phyloP scores from a whole-genome alignment of 2,113 vertebrate genomes.

The Pterocles burchelli region DNA sequence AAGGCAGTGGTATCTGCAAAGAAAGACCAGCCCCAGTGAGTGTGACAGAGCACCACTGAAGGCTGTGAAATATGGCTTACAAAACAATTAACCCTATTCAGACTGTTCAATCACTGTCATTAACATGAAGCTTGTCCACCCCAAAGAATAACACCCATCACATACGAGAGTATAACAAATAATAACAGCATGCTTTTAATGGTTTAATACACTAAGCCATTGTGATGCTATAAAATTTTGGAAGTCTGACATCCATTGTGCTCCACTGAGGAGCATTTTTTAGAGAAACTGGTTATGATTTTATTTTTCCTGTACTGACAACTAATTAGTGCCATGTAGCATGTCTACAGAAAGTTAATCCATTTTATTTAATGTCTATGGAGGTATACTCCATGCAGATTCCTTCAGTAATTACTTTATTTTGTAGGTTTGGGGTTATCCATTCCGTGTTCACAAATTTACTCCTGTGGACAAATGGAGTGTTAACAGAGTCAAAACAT shows the following conservation, averaged over 20 bases:
- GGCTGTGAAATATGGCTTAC: not conserved
- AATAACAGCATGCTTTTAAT: not conserved
- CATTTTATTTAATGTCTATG: not conserved
- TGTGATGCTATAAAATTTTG: not conserved
- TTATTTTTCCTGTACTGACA: not conserved
- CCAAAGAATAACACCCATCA: not conserved
- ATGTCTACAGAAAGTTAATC: not conserved
- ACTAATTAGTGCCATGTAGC: not conserved
- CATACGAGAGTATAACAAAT: not conserved
- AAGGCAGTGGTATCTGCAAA: not conserved
- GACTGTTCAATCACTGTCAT: not conserved
- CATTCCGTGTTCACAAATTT: conserved; percentile 97
- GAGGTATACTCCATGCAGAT: not conserved
- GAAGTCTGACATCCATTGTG: not conserved
- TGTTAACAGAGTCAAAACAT: conserved; percentile 93
- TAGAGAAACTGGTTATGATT: not conserved
- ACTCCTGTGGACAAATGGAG: conserved; percentile 91
- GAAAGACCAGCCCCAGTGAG: not conserved
- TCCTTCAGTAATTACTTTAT: conserved; percentile 4
- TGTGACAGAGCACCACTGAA: not conserved
- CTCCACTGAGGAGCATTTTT: not conserved
- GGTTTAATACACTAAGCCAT: not conserved
- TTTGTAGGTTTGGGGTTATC: conserved; percentile 92
- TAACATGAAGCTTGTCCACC: not conserved
- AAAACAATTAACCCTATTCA: not conserved